phyloP scores from a whole-genome alignment of 2,888 invertebrate genomes.

The Agapostemon virescens region DNA sequence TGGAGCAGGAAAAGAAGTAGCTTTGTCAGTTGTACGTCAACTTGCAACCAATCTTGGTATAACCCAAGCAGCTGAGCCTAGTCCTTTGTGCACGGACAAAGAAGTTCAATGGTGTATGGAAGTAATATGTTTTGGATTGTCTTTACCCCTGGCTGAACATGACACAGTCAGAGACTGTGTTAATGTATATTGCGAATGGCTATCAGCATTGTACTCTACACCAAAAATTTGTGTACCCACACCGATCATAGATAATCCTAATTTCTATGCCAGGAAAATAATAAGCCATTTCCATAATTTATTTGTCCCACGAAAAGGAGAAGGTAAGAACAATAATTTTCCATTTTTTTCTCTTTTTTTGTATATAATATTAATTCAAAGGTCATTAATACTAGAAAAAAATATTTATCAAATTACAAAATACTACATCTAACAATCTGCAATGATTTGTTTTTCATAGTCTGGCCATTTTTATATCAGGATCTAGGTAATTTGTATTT shows the following conservation, averaged over 20 bases:
- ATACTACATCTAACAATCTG: slow-evolving; percentile 24
- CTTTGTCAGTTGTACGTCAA: slow-evolving; percentile 89
- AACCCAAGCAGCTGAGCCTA: slow-evolving; percentile 91
- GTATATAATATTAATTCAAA: background rate
- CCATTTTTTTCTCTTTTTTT: background rate
- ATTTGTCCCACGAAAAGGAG: slow-evolving; percentile 95
- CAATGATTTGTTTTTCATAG: slow-evolving; percentile 83
- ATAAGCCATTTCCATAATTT: slow-evolving; percentile 96
- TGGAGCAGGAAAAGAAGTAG: slow-evolving; percentile 89
- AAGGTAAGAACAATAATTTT: slow-evolving; percentile 84
- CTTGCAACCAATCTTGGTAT: slow-evolving; percentile 87
- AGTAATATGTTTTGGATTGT: slow-evolving; percentile 94
- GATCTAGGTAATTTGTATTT: slow-evolving; percentile 86
- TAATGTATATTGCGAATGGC: slow-evolving; percentile 98
- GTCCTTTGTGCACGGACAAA: slow-evolving; percentile 90
- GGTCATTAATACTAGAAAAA: background rate
- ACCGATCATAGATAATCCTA: slow-evolving; percentile 93
- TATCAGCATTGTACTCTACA: slow-evolving; percentile 91
- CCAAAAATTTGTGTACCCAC: slow-evolving; percentile 94
- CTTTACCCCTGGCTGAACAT: slow-evolving; percentile 93
- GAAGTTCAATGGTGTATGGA: slow-evolving; percentile 94
- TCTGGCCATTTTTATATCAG: slow-evolving; percentile 94
- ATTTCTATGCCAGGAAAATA: slow-evolving; percentile 93
- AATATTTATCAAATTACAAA: slow-evolving; percentile 14
- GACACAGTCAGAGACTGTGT: slow-evolving; percentile 98